A percentile compares a stretch with the other conserved stretches of the same genome.
Evolutionary conservation across 1,140 invertebrate genomes (phyloP).

Genomic region (Paraescarpia echinospica): DNA sequence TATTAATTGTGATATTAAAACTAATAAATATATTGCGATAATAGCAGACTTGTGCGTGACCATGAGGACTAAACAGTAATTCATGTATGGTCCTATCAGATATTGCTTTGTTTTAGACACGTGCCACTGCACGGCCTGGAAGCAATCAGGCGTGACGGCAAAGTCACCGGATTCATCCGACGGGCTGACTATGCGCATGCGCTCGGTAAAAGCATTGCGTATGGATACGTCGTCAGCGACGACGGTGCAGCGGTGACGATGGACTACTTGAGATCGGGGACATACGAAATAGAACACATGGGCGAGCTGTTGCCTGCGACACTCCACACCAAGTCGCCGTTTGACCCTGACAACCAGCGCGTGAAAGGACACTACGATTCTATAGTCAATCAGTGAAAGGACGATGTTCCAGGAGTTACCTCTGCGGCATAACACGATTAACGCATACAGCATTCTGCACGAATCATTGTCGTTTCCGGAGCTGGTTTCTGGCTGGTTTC

Average conservation of each 20-base stretch:
- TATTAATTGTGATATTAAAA: too few relatives aligned
- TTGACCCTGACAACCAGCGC: constrained; percentile 73
- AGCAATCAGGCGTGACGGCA: constrained; percentile 76
- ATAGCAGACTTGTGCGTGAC: too few relatives aligned
- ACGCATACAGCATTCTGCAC: too few relatives aligned
- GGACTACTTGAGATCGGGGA: constrained; percentile 70
- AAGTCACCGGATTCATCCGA: constrained; percentile 75
- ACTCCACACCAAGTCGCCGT: constrained; percentile 73
- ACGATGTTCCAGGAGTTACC: not conserved
- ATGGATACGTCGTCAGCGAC: constrained; percentile 66
- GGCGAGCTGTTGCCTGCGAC: constrained; percentile 71
- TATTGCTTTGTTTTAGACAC: constrained; percentile 54
- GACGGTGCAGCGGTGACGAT: constrained; percentile 63
- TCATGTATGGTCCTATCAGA: not conserved
- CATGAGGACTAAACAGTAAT: too few relatives aligned
- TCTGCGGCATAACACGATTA: too few relatives aligned
- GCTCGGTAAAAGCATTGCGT: constrained; percentile 71
- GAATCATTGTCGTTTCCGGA: not conserved
- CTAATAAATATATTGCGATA: too few relatives aligned
- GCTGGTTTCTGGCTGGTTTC: not conserved
- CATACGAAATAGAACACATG: constrained; percentile 79
- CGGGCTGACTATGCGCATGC: constrained; percentile 78
- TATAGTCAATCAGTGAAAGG: not conserved
- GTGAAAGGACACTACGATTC: constrained; percentile 56
- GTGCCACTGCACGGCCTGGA: constrained; percentile 80